Base-by-base conservation (phyloP, 1,140 invertebrate genomes). In the Trichonephila clavipes region DNA sequence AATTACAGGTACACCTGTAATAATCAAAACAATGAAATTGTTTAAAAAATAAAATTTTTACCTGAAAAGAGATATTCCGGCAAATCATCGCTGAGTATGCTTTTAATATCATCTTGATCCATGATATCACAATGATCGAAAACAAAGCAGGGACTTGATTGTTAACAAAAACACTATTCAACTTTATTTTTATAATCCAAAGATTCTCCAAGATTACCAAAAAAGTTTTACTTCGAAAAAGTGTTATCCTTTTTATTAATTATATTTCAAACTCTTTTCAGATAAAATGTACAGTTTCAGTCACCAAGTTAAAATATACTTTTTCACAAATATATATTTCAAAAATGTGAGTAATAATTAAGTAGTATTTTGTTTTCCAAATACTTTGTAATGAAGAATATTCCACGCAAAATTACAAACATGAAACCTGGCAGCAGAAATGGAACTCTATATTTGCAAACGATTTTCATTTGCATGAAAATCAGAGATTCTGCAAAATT, bases 51-150 rank as follows among this genome's bases (percentile, higher is more conserved):
- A 34, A n/a, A 64, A 14, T 59, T 72, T 10, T 82, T 61, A 90
- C 89, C 89, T 81, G 89, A 90, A 61, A 90, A 90, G 8, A 90
- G 58, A 21, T 82, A 90, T 61, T 90, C 89, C 72, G 89, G 89
- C 28, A 90, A 81, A 90, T 90, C 89, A 2, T 82, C 89, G 34
- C 89, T 90, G 10, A 90, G 18, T 4, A 90, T 44, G 61, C 89
- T 90, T 4, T 81, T 28, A 61, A 24, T 24, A 19, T 90, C 89
- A 24, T 77, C 72, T 77, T 77, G 28, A 34, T 40, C 34, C 72
- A 77, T 77, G 14, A 18, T 7, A 12, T 18, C 6, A 40, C 16
- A 12, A 6, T 77, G 5, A 10, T 51, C 10, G 10, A 51, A 51
- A 51, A 51, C 51, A 1, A 51, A 51, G 0, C 1, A 10, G 51